phyloP scores from a whole-genome alignment of 2,797 vertebrate genomes.

The Triplophysa bombifrons region DNA sequence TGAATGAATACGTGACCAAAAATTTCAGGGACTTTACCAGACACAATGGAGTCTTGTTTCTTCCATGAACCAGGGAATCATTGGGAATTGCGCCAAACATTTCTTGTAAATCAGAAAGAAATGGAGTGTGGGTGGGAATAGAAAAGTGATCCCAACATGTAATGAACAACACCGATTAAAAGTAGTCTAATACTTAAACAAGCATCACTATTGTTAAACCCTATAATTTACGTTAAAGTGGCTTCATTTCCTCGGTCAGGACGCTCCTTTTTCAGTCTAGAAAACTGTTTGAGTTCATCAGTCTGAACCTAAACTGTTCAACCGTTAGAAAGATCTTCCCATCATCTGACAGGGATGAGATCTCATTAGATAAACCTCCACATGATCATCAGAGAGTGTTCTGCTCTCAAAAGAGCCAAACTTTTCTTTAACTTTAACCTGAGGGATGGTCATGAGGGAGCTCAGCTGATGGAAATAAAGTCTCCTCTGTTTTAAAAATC shows the following conservation, averaged over 20 bases:
- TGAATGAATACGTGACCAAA: conserved; percentile 35
- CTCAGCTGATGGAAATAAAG: conserved; percentile 50
- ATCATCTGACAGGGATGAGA: not conserved
- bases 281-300: not conserved
- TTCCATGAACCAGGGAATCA: not conserved
- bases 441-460: conserved; percentile 44
- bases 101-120: conserved; percentile 12
- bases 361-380: not conserved
- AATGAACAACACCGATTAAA: not conserved
- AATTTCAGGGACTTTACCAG: conserved; percentile 10
- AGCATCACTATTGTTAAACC: not conserved
- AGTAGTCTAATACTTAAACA: not conserved
- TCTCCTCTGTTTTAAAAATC: not conserved
- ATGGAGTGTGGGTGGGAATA: not conserved
- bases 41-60: conserved; percentile 51
- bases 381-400: not conserved
- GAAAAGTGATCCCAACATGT: not conserved
- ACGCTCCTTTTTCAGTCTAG: not conserved
- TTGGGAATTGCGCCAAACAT: not conserved
- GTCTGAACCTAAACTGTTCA: conserved; percentile 5
- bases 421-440: conserved; percentile 2
- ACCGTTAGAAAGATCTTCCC: conserved; percentile 8
- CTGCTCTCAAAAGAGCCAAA: not conserved
- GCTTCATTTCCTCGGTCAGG: not conserved
- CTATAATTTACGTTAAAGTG: not conserved